Evolutionary conservation across 1,140 invertebrate species (phyloP).

Genomic region (Ephestia elutella): DNA sequence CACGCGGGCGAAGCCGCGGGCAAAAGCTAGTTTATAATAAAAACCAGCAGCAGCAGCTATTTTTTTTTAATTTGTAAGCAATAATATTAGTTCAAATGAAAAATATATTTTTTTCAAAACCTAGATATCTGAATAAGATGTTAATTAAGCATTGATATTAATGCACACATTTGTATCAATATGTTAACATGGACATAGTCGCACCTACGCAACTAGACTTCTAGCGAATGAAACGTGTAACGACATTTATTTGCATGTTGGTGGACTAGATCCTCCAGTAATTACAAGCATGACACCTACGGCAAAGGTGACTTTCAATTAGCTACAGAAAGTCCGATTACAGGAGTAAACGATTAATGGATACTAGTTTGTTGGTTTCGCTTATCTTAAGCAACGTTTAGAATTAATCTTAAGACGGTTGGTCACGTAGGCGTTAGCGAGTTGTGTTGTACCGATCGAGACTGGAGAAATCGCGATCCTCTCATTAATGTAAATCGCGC

Average conservation of each 20-base stretch:
- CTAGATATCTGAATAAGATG: too few species aligned
- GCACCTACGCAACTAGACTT: too few species aligned
- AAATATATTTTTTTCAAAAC: too few species aligned
- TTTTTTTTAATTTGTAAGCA: too few species aligned
- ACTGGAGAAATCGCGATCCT: constrained; percentile 52
- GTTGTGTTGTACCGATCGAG: constrained; percentile 36
- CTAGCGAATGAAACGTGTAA: too few species aligned
- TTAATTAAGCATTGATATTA: too few species aligned
- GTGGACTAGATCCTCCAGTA: constrained; percentile 13
- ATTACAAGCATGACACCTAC: constrained; percentile 9
- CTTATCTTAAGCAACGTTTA: constrained; percentile 42
- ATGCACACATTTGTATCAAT: too few species aligned
- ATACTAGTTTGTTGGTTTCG: constrained; percentile 23
- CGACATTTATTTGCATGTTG: constrained; percentile 9
- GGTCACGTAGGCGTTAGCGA: constrained; percentile 34
- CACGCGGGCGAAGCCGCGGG: too few species aligned
- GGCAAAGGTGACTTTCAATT: constrained; percentile 14
- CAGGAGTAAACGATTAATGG: constrained; percentile 9
- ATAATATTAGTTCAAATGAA: too few species aligned
- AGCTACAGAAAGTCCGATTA: constrained; percentile 20
- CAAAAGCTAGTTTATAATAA: too few species aligned
- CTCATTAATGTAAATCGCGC: constrained; percentile 55
- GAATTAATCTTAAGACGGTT: constrained; percentile 24
- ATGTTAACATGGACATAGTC: too few species aligned
- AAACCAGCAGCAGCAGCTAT: too few species aligned